Percentiles rank a stretch among this genome's conserved stretches.
Evolutionary conservation across 2,888 invertebrate genomes (phyloP).

Genomic region (Ernsta delagoae): DNA sequence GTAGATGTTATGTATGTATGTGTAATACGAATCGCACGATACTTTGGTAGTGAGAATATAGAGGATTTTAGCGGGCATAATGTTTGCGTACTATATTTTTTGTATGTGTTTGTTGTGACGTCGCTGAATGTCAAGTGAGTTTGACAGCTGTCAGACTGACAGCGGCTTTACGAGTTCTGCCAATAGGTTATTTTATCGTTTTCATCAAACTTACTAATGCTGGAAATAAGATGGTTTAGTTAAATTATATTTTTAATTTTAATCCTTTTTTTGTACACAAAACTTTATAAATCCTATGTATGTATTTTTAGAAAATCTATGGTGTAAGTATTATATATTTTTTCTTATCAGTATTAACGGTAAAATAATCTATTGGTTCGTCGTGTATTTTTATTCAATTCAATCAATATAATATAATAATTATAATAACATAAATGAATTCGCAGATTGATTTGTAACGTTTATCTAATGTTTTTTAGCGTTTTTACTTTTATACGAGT

Average conservation of each 20-base stretch:
- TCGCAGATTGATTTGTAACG: constrained; percentile 3
- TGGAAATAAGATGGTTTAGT: no score
- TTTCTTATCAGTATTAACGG: background rate
- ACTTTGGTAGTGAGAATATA: constrained; percentile 54
- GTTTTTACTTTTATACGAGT: constrained; percentile 54
- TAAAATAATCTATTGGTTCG: constrained; percentile 11
- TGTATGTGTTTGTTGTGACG: constrained; percentile 38
- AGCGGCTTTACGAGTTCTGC: background rate
- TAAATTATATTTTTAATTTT: no score
- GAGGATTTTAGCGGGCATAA: constrained; percentile 45
- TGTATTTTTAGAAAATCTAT: no score
- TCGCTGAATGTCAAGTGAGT: constrained; percentile 26
- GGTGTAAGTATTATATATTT: no score
- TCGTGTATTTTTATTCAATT: constrained; percentile 3
- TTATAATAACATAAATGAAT: constrained; percentile 1
- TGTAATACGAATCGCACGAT: constrained; percentile 57
- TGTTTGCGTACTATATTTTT: constrained; percentile 49
- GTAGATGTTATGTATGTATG: constrained; percentile 50
- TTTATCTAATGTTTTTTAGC: constrained; percentile 35
- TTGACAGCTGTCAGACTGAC: constrained; percentile 23
- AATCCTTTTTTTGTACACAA: no score
- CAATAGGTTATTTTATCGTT: constrained; percentile 7
- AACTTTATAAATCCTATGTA: no score
- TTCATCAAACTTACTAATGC: no score
- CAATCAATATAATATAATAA: background rate